Evolutionary conservation across 2,113 vertebrate genomes (phyloP).

Genomic region (Oryctolagus cuniculus): DNA sequence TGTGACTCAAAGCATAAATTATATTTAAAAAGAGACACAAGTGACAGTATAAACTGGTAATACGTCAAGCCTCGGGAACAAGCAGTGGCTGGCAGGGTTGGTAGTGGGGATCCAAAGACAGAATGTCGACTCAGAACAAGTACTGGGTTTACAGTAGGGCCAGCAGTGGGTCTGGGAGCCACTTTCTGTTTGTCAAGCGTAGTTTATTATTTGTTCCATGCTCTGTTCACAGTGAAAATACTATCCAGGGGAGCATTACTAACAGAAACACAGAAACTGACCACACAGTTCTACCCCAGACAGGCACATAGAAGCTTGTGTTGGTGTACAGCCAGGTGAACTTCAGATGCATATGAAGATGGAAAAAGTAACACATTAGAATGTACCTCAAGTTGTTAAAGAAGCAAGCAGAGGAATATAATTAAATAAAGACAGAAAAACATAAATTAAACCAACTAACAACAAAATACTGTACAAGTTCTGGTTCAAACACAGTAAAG

Average conservation of each 20-base stretch:
- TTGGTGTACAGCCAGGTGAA: not conserved
- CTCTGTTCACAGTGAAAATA: slow-evolving; percentile 15
- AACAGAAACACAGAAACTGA: slow-evolving; percentile 6
- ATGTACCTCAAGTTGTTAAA: not conserved
- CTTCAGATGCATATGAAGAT: not conserved
- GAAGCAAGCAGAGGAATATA: not conserved
- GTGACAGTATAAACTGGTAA: not conserved
- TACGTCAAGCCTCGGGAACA: not conserved
- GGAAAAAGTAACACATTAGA: slow-evolving; percentile 34
- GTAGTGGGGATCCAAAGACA: not conserved
- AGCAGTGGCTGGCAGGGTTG: not conserved
- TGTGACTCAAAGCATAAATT: slow-evolving; percentile 19
- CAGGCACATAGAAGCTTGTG: not conserved
- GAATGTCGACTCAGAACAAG: not conserved
- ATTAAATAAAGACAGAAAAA: not conserved
- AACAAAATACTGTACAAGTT: not conserved
- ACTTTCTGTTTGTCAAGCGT: slow-evolving; percentile 9
- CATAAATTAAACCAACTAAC: not conserved
- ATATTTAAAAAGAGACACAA: not conserved
- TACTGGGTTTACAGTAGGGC: not conserved
- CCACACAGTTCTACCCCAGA: not conserved
- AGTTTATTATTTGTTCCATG: slow-evolving; percentile 14
- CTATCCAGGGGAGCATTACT: not conserved
- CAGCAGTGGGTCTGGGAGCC: not conserved
- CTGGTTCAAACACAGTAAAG: slow-evolving; percentile 23